phyloP scores from a whole-genome alignment of 2,797 vertebrate species.

The Fistularia tabacaria region DNA sequence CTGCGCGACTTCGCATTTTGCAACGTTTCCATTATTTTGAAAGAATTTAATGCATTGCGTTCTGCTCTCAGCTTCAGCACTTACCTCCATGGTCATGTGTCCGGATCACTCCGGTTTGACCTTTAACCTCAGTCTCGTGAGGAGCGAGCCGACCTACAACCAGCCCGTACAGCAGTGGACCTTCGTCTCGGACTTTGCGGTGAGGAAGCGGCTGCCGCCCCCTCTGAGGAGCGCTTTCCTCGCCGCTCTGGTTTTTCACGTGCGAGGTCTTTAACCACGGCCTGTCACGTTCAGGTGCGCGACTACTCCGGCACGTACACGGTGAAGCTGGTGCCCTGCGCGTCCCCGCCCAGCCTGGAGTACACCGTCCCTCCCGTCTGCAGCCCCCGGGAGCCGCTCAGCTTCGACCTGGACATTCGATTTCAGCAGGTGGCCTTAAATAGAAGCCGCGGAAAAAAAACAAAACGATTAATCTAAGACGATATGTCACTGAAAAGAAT shows the following conservation, averaged over 20 bases:
- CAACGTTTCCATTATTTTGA: neutral
- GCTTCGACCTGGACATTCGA: constrained; percentile 91
- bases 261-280: neutral
- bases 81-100: constrained; percentile 87
- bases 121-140: constrained; percentile 86
- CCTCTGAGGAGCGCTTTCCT: no score
- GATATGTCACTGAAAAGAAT: neutral
- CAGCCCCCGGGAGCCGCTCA: constrained; percentile 85
- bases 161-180: constrained; percentile 94
- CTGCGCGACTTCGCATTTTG: neutral
- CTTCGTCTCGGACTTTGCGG: constrained; percentile 90
- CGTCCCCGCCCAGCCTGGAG: constrained; percentile 76
- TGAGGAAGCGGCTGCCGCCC: constrained; percentile 73
- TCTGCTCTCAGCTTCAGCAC: constrained; percentile 71
- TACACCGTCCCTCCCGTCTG: constrained; percentile 85
- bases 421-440: constrained; percentile 87
- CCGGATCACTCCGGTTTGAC: constrained; percentile 85
- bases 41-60: neutral
- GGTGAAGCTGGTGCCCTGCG: constrained; percentile 86
- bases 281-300: constrained; percentile 75
- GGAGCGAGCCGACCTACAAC: constrained; percentile 86
- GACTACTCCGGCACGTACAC: constrained; percentile 95
- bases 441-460: neutral
- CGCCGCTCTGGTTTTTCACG: neutral
- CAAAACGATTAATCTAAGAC: neutral